Evolutionary conservation across 2,888 invertebrate genomes (phyloP), one percentile per base, ranked within the genome.

Genomic region (Folsomia manolachei): DNA sequence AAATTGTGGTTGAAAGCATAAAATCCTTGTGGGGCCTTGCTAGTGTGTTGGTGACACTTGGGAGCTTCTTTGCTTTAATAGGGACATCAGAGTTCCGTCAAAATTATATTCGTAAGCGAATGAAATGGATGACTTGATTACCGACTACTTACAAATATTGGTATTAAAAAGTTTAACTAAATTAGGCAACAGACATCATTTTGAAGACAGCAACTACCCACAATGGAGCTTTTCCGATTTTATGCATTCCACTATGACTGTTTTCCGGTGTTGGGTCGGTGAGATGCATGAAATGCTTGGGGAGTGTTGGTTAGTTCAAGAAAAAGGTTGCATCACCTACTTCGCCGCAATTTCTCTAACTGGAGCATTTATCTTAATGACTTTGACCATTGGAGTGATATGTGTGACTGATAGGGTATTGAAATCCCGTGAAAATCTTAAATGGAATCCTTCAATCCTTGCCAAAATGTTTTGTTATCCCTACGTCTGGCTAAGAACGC

Each of bases 211-310:
- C 63, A 60, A 64, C 27, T 23, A 71, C 7, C 74, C 73, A 7
- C 63, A 72, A 1, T 74, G 66, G 66, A 74, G 51, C 63, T 76
- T 71, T 27, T 27, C 72, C 14, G 69, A 72, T 23, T 74, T 68
- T 61, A 68, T 68, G 66, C 72, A 74, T 60, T 73, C 74, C 14
- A 70, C 72, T 68, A 60, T 71, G 25, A 11, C 63, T 2, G 63
- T 72, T 2, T 11, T 68, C 2, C 74, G 76, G 1, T 66, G 71
- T 27, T 74, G 71, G 21, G 63, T 70, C 24, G 74, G 69, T 11
- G 76, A 76, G 67, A 70, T 72, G 71, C 26, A 72, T 21, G 74
- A 76, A 60, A 69, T 74, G 1, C 27, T 76, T 7, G 70, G 74
- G 65, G 71, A 67, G 14, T 68, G 69, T 18, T 26, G 68, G 4